Base-by-base conservation (phyloP, 2,797 vertebrate genomes). In the Euthynnus affinis region DNA sequence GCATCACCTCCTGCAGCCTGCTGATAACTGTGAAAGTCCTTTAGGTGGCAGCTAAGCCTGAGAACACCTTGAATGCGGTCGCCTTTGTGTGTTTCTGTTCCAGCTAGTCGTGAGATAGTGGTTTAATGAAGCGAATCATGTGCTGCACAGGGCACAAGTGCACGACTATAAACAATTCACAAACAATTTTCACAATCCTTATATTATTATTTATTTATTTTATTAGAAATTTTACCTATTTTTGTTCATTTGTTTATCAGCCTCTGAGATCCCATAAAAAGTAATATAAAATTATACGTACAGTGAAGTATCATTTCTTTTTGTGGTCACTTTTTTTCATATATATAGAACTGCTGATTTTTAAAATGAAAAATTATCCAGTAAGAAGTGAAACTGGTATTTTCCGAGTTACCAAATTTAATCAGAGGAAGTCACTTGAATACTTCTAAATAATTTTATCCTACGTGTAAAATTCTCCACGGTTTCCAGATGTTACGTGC, bases 81-180 rank as follows among this genome's bases (percentile, higher is more conserved):
- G 1, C 0, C 1, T 1, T 0, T 48, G 40, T 10, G 15, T 55
- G 73, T 80, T 61, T 77, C 63, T 65, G 59, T 80, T 80, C 6
- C 37, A 22, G 29, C 37, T 40, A 40, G 6, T 10, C 37, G 9
- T 15, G 32, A 68, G 27, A 44, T 17, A n/a, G 57, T 15, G 27
- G 12, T 37, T 25, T 48, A 37, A 9, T 46, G 3, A 9, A 17
- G 27, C 2, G 55, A 13, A 14, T 29, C 27, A 65, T 65, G 18
- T 2, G 15, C 46, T 52, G 8, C 6, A 5, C 22, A 8, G 32
- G n/a, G 5, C 40, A 15, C 42, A 44, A 46, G 44, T 48, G 29
- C 23, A 69, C 32, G 12, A 13, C 1, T 29, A 29, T 29, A 29
- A 29, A 29, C 27, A 29, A 29, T 29, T 29, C 27, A 29, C 3